Base-by-base conservation (phyloP, 2,113 vertebrate genomes). In the Lepus americanus region DNA sequence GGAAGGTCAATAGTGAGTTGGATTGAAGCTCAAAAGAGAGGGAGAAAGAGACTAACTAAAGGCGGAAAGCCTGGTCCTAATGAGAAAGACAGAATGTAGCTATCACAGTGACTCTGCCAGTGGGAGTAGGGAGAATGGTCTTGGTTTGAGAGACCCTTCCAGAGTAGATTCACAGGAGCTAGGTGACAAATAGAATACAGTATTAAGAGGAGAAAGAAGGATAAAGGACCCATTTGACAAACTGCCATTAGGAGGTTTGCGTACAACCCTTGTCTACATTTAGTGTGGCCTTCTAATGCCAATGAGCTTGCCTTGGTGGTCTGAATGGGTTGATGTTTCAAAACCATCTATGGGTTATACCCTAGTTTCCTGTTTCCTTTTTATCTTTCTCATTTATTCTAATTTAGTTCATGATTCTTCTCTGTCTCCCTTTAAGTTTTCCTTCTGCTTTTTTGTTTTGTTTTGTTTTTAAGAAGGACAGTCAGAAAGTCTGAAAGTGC, bases 161-260 rank as follows among this genome's bases (percentile, higher is more conserved):
- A 16, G 73, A 31, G 9, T 89, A 90, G 33, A 72, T 8, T 78
- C 12, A 44, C 4, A 77, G 74, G 9, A 86, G n/a, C n/a, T 36
- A 72, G 33, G 27, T 81, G n/a, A 77, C 33, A 77, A 85, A 66
- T 20, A 87, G 29, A 95, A 66, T 90, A 8, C 13, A 64, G 10
- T 91, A 17, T 44, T 93, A 73, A n/a, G 59, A 84, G 23, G 25
- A 83, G 36, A 59, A 19, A 80, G 59, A 19, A 95, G 31, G 12
- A 90, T 33, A 10, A 87, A 36, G 13, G 92, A 86, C 31, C 84
- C 94, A 86, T 89, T 82, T 94, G 80, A 69, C n/a, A 87, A 91
- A 88, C 27, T 51, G 82, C 79, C 27, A 92, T 39, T 22, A 74
- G 39, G 49, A 66, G 27, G 14, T 87, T 91, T 91, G 39, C 82